Evolutionary conservation across 2,113 vertebrate species (phyloP).

Genomic region (Pimephales promelas): DNA sequence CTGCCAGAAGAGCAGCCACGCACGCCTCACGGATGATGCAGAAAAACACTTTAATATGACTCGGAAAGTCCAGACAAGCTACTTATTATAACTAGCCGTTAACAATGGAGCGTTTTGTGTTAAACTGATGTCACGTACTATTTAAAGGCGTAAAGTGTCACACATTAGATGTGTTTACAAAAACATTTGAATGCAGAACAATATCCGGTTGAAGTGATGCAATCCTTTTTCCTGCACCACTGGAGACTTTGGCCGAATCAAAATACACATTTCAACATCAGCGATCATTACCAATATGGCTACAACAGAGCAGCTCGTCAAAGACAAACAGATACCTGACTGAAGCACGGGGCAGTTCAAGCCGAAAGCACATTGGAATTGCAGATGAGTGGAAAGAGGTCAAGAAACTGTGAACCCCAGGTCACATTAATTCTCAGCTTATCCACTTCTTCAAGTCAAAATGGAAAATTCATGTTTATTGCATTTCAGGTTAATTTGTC

Average conservation of each 20-base stretch:
- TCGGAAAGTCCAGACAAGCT: slow-evolving; percentile 2
- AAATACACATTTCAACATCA: slow-evolving; percentile 19
- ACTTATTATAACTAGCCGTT: background rate
- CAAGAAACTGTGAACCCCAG: slow-evolving; percentile 69
- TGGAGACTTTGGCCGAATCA: background rate
- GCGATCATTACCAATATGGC: slow-evolving; percentile 18
- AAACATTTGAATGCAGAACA: background rate
- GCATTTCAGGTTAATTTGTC: slow-evolving; percentile 64
- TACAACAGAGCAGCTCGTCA: slow-evolving; percentile 38
- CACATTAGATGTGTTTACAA: background rate
- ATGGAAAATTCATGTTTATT: slow-evolving; percentile 76
- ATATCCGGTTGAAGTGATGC: background rate
- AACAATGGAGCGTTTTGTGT: slow-evolving; percentile 2
- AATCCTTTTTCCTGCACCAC: background rate
- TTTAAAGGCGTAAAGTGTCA: background rate
- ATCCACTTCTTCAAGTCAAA: slow-evolving; percentile 63
- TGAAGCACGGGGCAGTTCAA: slow-evolving; percentile 26
- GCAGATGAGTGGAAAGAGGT: slow-evolving; percentile 69
- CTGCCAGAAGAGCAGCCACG: slow-evolving; percentile 22
- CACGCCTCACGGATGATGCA: background rate
- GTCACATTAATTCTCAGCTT: slow-evolving; percentile 68
- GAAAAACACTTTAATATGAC: slow-evolving; percentile 21
- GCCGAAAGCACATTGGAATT: slow-evolving; percentile 74
- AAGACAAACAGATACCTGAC: slow-evolving; percentile 30
- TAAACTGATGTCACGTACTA: background rate